These are phyloP conservation scores for Phoeniculus purpureus DNA, from an alignment of 2,797 vertebrate genomes.

Conservation along the genomic window DNA sequence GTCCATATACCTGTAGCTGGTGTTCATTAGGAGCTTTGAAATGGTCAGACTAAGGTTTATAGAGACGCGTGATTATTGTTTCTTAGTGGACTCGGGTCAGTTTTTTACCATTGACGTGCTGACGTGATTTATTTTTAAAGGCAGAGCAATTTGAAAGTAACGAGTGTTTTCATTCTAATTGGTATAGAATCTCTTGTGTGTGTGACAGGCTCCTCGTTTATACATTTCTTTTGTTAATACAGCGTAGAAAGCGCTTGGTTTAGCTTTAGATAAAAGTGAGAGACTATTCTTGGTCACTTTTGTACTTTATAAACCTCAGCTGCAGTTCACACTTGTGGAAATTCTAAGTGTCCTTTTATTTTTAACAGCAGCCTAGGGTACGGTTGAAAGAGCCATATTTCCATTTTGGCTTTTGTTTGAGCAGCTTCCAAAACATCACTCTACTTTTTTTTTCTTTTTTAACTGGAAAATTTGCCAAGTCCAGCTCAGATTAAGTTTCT, in stretches of 20 bases:
- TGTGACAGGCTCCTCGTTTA: not conserved
- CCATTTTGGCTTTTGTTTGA: constrained; percentile 81
- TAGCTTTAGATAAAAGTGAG: constrained; percentile 27
- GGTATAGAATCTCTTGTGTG: not conserved
- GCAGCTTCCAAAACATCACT: constrained; percentile 79
- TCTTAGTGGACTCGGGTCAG: not conserved
- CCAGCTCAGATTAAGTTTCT: constrained; percentile 80
- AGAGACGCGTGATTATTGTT: not conserved
- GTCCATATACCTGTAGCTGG: not conserved
- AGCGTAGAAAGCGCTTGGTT: not conserved
- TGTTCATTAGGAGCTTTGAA: not conserved
- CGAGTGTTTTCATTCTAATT: not conserved
- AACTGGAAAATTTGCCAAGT: constrained; percentile 76
- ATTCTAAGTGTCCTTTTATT: constrained; percentile 75
- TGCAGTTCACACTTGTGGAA: constrained; percentile 76
- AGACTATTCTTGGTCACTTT: constrained; percentile 46
- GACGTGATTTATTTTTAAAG: not conserved
- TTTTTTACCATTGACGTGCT: not conserved
- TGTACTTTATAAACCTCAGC: constrained; percentile 74
- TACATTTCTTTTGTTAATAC: not conserved
- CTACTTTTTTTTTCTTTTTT: constrained; percentile 50
- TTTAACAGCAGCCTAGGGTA: constrained; percentile 76
- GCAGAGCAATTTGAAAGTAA: not conserved
- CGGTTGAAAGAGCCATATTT: constrained; percentile 73
- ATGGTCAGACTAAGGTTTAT: not conserved